Conservation (phyloP, 2,797 vertebrate species). For the Tokudaia muenninki region DNA sequence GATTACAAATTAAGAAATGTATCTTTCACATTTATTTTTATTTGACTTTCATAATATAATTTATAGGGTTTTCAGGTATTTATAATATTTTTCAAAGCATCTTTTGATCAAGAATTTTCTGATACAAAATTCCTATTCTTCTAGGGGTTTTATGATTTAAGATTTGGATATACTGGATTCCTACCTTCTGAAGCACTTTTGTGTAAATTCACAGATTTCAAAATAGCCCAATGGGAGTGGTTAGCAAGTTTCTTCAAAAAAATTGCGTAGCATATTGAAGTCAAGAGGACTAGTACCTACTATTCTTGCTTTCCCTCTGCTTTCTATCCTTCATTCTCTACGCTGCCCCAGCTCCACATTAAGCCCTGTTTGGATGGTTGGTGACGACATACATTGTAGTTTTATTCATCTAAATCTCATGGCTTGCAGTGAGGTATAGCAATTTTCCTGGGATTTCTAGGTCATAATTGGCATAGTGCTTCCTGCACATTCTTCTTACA, state of each 20-base stretch:
- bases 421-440: background rate
- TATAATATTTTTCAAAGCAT: background rate
- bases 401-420: background rate
- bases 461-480: background rate
- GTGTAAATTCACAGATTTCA: constrained; percentile 34
- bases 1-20: background rate
- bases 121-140: background rate
- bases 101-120: constrained; percentile 32
- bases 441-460: background rate
- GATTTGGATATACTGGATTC: background rate
- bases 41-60: constrained; percentile 11
- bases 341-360: background rate
- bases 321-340: background rate
- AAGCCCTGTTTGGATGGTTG: background rate
- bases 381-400: background rate
- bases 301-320: background rate
- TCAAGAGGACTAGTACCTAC: background rate
- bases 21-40: constrained; percentile 33
- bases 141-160: constrained; percentile 29
- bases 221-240: background rate
- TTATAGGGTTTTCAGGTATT: background rate
- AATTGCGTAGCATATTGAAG: background rate
- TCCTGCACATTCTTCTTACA: background rate
- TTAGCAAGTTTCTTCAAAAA: background rate
- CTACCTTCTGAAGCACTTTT: constrained; percentile 7